Base-by-base conservation (phyloP, 2,113 vertebrate genomes). In the Channa maculata region DNA sequence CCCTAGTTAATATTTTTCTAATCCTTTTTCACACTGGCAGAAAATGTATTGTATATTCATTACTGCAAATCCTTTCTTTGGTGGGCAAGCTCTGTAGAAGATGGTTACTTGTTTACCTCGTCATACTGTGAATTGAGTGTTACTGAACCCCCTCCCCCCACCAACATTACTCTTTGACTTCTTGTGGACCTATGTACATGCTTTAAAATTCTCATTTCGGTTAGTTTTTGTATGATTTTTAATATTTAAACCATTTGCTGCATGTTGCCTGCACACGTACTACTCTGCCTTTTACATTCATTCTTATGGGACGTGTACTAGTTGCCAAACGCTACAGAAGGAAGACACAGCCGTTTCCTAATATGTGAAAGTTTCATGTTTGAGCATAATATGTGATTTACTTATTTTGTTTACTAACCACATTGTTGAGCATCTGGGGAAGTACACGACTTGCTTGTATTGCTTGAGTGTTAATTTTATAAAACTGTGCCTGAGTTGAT, bases 61-160 rank as follows among this genome's bases (percentile, higher is more conserved):
- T n/a, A 55, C 5, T 62, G 41, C 51, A 62, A 41, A 58, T 69
- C 6, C n/a, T 39, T 39, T 65, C 75, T 59, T 58, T 41, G 34
- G 39, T 11, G 0, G 9, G 12, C 34, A 62, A 70, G 61, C 15
- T 70, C 48, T 68, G 55, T 65, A 15, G 54, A 64, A 50, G 9
- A 66, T 65, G 53, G 48, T 48, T 36, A 51, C 44, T 36, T 73
- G 52, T 58, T 86, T 80, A 80, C 65, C 85, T 72, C 65, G 51
- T 83, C 75, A 83, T 86, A 88, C 86, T 91, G 83, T 88, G 88
- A 90, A 83, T 57, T 79, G 39, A 55, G 74, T 86, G 80, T 90
- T 90, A 79, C 61, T 83, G 52, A 68, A 24, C 24, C 24, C 24
- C 24, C 24, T 1, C 1, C 24, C 24, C 24, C 24, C 24, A 1